Conservation (phyloP, 23 tunicate genomes). For the Ascidia mentula region DNA sequence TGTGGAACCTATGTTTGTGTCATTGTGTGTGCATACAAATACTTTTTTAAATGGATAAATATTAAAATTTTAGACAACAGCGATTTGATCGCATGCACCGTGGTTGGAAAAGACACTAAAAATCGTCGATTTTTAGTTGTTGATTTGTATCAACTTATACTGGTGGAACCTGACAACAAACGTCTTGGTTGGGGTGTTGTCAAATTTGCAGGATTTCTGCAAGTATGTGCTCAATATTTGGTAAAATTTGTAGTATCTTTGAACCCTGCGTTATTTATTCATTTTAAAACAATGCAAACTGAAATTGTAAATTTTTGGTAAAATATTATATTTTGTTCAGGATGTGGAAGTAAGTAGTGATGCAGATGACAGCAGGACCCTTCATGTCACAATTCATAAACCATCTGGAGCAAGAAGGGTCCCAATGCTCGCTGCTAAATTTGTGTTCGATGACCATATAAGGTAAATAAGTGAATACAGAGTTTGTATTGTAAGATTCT, state of each 20-base stretch:
- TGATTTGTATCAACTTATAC: constrained; percentile 87
- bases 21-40: too few species aligned
- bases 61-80: constrained; percentile 67
- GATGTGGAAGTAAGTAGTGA: constrained; percentile 90
- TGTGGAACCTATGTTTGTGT: too few species aligned
- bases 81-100: constrained; percentile 96
- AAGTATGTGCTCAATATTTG: constrained; percentile 32
- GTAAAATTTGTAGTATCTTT: background rate
- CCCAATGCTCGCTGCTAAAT: constrained; percentile 77
- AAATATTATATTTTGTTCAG: constrained; percentile 2
- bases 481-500: too few species aligned
- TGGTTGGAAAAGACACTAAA: constrained; percentile 49
- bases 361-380: constrained; percentile 81
- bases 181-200: constrained; percentile 99
- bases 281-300: background rate
- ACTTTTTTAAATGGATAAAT: too few species aligned
- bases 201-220: constrained; percentile 85
- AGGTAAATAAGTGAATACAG: too few species aligned
- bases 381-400: constrained; percentile 80
- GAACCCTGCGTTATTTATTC: background rate
- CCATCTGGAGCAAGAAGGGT: constrained; percentile 70
- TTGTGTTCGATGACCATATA: constrained; percentile 92
- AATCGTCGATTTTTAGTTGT: constrained; percentile 92
- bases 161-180: constrained; percentile 96
- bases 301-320: background rate